Evolutionary conservation across 2,113 vertebrate species (phyloP).

Genomic region (Catagonus wagneri): DNA sequence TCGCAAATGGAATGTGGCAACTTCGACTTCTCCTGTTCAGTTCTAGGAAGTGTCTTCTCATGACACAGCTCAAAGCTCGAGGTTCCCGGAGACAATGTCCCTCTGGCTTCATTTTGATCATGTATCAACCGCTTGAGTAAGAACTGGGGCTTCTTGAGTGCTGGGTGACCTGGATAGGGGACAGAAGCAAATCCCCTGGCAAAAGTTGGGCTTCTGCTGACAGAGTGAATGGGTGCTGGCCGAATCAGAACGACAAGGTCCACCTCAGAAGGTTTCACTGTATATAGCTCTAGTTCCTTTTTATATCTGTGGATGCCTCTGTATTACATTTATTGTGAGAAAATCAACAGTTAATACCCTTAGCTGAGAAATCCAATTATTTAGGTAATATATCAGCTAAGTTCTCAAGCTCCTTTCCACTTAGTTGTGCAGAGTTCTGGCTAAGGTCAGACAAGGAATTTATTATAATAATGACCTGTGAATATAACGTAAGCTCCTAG

Average conservation of each 20-base stretch:
- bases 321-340: not conserved
- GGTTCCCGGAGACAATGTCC: not conserved
- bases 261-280: not conserved
- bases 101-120: not conserved
- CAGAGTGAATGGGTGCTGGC: not conserved
- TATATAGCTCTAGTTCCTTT: not conserved
- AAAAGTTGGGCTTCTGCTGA: not conserved
- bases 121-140: not conserved
- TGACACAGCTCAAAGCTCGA: not conserved
- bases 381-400: conserved; percentile 25
- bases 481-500: not conserved
- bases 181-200: not conserved
- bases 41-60: not conserved
- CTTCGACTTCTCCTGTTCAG: not conserved
- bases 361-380: conserved; percentile 44
- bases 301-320: not conserved
- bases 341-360: conserved; percentile 53
- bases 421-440: conserved; percentile 5
- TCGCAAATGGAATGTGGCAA: not conserved
- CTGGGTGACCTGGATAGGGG: not conserved
- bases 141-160: not conserved
- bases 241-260: not conserved
- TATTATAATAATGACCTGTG: conserved; percentile 50
- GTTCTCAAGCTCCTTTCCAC: conserved; percentile 33
- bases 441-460: conserved; percentile 57